Evolutionary conservation across 2,113 vertebrate genomes (phyloP), one percentile per base, ranked within the genome.

Genomic region (Eonycteris spelaea): DNA sequence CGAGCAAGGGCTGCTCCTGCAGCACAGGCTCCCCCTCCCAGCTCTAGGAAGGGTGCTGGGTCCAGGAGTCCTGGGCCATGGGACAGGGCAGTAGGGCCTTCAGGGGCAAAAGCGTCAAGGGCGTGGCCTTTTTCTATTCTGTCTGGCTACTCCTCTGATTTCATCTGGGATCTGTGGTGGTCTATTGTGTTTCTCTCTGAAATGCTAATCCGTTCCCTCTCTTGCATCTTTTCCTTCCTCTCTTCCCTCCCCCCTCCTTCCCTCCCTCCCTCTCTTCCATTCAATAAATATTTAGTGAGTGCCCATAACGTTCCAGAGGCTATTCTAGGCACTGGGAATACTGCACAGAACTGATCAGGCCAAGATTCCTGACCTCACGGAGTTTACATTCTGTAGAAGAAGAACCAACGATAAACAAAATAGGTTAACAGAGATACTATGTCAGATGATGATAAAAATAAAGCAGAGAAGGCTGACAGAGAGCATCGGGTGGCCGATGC

Each of bases 1-100:
- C 0, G 22, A 30, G 68, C 48, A 8, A 48, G 30, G 38, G 10
- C 6, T 30, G 15, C 13, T 22, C 28, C 35, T n/a, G 51, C 13
- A 33, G 1, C 33, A 5, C 4, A 55, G 7, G 5, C 35, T 61
- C 0, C 8, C 74, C 85, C 3, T 71, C 33, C 35, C 0, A 0
- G 48, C 77, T 55, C 84, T 26, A 51, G 28, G 75, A 48, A 67
- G 21, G 19, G 11, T 1, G 68, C 57, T 12, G 1, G 55, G 59
- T 6, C 40, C 13, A 3, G 0, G 14, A 35, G 40, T n/a, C n/a
- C 21, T 0, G 0, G 38, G 40, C 40, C n/a, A 28, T 0, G 0
- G 38, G 26, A 6, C 35, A 8, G 26, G 14, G 16, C 19, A 0
- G 61, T 0, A 8, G 78, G 40, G 10, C 43, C 43, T 43, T n/a